Evolutionary conservation across 2,113 vertebrate species (phyloP).

Genomic region (Phocoena phocoena): DNA sequence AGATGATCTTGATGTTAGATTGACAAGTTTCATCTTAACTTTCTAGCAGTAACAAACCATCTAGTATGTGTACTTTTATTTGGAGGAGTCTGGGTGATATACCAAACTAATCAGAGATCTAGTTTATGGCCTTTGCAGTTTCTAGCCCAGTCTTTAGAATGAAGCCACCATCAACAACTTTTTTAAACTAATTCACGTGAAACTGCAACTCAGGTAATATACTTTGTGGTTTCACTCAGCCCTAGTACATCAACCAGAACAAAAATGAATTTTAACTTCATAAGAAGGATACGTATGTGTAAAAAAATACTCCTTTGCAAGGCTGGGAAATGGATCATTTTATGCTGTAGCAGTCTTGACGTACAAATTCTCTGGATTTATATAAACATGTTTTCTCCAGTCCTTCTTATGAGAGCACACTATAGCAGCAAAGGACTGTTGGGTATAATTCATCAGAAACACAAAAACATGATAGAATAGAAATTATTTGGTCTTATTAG

Average conservation of each 20-base stretch:
- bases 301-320: conserved; percentile 7
- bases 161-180: neutral
- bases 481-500: neutral
- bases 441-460: conserved; percentile 22
- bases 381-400: neutral
- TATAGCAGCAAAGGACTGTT: neutral
- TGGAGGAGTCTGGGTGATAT: neutral
- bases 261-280: conserved; percentile 48
- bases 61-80: neutral
- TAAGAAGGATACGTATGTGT: neutral
- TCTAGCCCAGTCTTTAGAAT: neutral
- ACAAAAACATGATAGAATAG: neutral
- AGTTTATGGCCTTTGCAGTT: neutral
- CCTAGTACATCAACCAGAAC: neutral
- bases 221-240: neutral
- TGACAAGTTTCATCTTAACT: neutral
- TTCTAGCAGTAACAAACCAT: neutral
- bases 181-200: neutral
- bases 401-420: neutral
- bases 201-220: conserved; percentile 16
- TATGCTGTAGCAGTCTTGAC: neutral
- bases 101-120: neutral
- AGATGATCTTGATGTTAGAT: neutral
- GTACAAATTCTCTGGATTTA: conserved; percentile 22
- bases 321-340: conserved; percentile 27